Evolutionary conservation across 2,797 vertebrate genomes (phyloP).

Genomic region (Muscicapa striata): DNA sequence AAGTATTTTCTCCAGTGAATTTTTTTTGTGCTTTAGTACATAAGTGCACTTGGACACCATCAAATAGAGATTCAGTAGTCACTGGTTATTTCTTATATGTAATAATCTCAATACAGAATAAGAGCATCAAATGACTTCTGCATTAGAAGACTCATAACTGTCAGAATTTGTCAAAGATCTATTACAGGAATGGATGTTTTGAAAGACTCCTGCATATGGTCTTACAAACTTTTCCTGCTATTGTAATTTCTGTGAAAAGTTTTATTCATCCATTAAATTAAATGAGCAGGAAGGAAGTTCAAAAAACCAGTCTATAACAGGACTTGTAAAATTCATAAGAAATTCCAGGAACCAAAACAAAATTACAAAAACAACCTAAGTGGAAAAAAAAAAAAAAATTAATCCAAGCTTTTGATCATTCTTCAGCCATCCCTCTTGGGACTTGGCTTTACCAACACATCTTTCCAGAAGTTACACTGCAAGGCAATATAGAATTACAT

Average conservation of each 20-base stretch:
- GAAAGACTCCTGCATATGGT: not conserved
- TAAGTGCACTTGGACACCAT: not conserved
- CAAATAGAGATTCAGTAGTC: not conserved
- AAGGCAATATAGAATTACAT: conserved; percentile 17
- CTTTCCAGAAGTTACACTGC: conserved; percentile 26
- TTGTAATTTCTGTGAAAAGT: not conserved
- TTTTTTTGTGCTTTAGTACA: not conserved
- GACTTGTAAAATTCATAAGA: conserved; percentile 33
- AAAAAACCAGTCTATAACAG: not conserved
- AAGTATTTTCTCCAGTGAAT: not conserved
- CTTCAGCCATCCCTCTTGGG: conserved; percentile 12
- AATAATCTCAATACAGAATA: not conserved
- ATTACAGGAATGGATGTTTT: not conserved
- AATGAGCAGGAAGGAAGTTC: conserved; percentile 7
- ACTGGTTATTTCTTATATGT: not conserved
- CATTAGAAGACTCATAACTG: not conserved
- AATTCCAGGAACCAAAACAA: conserved; percentile 1
- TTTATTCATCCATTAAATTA: conserved; percentile 1
- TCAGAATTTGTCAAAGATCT: not conserved
- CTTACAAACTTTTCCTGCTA: not conserved
- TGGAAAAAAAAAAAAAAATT: not conserved
- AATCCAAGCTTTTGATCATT: conserved; percentile 59
- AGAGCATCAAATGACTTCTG: not conserved
- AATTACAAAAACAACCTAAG: not conserved
- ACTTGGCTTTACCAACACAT: conserved; percentile 14